Percentiles rank a stretch among this genome's conserved stretches.
Conservation (phyloP, 1,140 invertebrate genomes). For the Drosophila ironensis region DNA sequence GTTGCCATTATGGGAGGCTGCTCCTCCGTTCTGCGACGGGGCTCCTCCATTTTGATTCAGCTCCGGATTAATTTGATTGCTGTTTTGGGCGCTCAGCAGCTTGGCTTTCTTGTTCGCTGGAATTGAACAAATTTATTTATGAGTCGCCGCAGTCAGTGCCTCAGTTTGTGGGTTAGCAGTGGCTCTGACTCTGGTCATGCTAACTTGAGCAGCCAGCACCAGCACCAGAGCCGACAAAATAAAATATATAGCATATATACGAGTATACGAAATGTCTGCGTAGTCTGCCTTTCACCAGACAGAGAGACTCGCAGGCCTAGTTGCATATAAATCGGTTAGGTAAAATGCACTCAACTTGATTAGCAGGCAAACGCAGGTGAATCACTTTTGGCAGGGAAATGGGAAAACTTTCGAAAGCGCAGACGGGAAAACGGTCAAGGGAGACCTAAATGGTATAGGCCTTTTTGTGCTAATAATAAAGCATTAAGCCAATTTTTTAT, state of each 20-base stretch:
- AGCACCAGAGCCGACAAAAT: too few species aligned
- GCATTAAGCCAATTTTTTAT: too few species aligned
- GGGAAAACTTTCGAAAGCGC: not conserved
- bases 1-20: not conserved
- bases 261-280: conserved; percentile 37
- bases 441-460: too few species aligned
- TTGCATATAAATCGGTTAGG: conserved; percentile 23
- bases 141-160: conserved; percentile 2
- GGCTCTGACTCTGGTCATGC: conserved; percentile 61
- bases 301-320: conserved; percentile 8
- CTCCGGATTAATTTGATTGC: conserved; percentile 11
- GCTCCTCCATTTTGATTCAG: conserved; percentile 17
- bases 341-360: conserved; percentile 5
- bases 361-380: not conserved
- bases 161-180: conserved; percentile 66
- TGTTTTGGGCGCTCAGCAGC: conserved; percentile 61
- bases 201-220: conserved; percentile 43
- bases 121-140: conserved; percentile 81
- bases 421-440: too few species aligned
- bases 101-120: conserved; percentile 82
- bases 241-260: not conserved
- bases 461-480: too few species aligned
- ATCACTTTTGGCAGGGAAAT: not conserved
- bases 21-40: too few species aligned
- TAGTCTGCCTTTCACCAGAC: conserved; percentile 70